These are phyloP conservation scores for Chrysina gloriosa DNA, from an alignment of 2,888 invertebrate genomes.

Conservation along the genomic window DNA sequence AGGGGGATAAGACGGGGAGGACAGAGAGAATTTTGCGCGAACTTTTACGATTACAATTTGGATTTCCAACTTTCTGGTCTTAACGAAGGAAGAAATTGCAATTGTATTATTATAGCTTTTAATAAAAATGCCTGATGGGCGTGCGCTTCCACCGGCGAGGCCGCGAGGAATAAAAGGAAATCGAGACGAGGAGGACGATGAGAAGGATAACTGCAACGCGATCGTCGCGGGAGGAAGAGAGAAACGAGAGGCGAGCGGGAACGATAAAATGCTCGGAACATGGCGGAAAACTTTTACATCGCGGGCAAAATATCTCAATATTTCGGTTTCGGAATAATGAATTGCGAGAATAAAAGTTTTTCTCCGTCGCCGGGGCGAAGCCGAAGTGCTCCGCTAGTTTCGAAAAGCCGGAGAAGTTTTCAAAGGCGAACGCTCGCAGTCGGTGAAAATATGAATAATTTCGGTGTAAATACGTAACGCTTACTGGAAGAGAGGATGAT, in stretches of 20 bases:
- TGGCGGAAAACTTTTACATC: conserved; percentile 9
- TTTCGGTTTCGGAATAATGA: conserved; percentile 53
- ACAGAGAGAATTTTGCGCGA: conserved; percentile 24
- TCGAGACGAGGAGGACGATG: background rate
- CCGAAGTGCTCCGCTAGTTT: too few species aligned
- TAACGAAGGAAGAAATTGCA: conserved; percentile 38
- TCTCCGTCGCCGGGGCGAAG: too few species aligned
- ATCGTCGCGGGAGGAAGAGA: conserved; percentile 21
- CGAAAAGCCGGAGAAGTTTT: too few species aligned
- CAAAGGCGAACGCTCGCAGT: too few species aligned
- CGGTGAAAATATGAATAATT: too few species aligned
- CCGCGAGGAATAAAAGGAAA: background rate
- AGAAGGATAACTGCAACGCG: background rate
- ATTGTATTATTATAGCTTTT: conserved; percentile 38
- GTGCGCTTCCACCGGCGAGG: background rate
- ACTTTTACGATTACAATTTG: conserved; percentile 41
- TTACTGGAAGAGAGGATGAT: too few species aligned
- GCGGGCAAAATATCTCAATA: conserved; percentile 50
- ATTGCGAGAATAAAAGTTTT: conserved; percentile 53
- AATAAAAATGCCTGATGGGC: conserved; percentile 36
- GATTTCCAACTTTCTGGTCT: conserved; percentile 36
- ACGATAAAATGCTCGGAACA: conserved; percentile 40
- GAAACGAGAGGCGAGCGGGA: conserved; percentile 25
- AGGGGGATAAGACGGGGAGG: background rate
- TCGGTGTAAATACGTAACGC: too few species aligned